Evolutionary conservation across 1,140 invertebrate genomes (phyloP), one percentile per base, ranked within the genome.

Genomic region (Hydropsyche tenuis): DNA sequence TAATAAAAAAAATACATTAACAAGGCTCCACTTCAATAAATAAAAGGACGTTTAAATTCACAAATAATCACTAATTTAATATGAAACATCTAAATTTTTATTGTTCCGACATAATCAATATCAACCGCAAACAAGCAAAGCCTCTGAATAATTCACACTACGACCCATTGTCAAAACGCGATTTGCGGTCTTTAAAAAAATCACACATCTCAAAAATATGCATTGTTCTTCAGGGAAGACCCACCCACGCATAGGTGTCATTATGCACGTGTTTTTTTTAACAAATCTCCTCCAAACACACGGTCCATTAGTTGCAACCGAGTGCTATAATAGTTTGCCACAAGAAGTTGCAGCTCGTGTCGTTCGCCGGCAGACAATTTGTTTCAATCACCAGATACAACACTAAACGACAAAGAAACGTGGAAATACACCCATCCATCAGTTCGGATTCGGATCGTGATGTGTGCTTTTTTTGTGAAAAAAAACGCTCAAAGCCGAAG

Each of bases 351-450:
- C 9, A 45, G 27, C 48, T 68, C 73, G 48, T 23, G 51, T 51
- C 25, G 65, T 48, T 30, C 48, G 43, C 23, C 43, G 60, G 53
- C 51, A 76, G 51, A 73, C 72, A 73, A 76, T 76, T 76, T 76
- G 72, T 76, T 76, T 76, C 75, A 73, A 69, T 76, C 75, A 73
- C 66, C 75, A 69, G 75, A 66, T 37, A 76, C 70, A 70, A 66
- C 56, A 66, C 75, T 73, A 73, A 76, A 72, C 56, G 75, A 73
- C 65, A 68, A 68, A 68, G 45, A 46, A 43, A 43, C 65, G 65
- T 48, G 65, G 65, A 68, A 48, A 48, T 22, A 11, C 37, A 48
- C 45, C 27, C 23, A 68, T 68, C 65, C 45, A 48, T 68, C 65
- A 68, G 20, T 43, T 68, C 42, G 22, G 65, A 68, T 68, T 45